Conservation (phyloP, 1,140 invertebrate genomes). For the Drosophila setifemur region DNA sequence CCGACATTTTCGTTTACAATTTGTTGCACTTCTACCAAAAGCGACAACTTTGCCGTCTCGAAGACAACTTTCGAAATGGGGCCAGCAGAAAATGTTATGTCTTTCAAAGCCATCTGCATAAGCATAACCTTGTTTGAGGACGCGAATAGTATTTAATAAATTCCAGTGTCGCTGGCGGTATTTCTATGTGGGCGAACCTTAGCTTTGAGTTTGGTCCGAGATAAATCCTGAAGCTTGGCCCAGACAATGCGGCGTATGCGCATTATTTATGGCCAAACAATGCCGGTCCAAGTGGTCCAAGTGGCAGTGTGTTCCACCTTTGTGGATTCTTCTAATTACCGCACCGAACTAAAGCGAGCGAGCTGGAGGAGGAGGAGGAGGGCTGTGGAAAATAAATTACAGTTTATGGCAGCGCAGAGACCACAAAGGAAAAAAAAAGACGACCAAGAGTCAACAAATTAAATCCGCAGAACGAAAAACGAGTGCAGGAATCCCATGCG, state of each 20-base stretch:
- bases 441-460: slow-evolving; percentile 57
- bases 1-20: slow-evolving; percentile 61
- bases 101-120: slow-evolving; percentile 1
- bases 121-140: background rate
- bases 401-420: slow-evolving; percentile 41
- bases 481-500: background rate
- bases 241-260: slow-evolving; percentile 49
- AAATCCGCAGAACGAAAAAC: slow-evolving; percentile 44
- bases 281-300: slow-evolving; percentile 3
- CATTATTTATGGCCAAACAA: slow-evolving; percentile 39
- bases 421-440: slow-evolving; percentile 20
- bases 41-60: background rate
- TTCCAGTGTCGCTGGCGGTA: background rate
- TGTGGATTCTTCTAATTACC: slow-evolving; percentile 55
- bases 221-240: slow-evolving; percentile 7
- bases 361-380: background rate
- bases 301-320: slow-evolving; percentile 12
- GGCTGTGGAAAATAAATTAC: slow-evolving; percentile 56
- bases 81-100: background rate
- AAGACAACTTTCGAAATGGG: background rate
- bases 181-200: slow-evolving; percentile 6
- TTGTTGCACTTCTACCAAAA: slow-evolving; percentile 46
- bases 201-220: background rate
- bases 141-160: slow-evolving; percentile 7
- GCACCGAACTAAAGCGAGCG: slow-evolving; percentile 12